Evolutionary conservation across 2,888 invertebrate genomes (phyloP).

Genomic region (Branchipolynoe longqiensis): DNA sequence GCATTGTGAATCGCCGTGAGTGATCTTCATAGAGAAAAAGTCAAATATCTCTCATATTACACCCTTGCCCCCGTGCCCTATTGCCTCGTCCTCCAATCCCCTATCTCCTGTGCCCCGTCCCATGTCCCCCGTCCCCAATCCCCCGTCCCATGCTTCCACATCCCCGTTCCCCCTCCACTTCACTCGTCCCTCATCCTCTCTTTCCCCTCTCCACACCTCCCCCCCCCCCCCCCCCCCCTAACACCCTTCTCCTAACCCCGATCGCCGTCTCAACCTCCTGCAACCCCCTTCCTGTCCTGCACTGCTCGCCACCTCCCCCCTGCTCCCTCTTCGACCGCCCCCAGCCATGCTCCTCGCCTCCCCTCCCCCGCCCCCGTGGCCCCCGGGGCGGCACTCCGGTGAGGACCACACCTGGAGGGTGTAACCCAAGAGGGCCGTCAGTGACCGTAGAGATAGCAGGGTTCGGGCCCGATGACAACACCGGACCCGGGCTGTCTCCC

Average conservation of each 20-base stretch:
- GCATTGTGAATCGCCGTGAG: no score
- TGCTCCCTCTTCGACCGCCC: no score
- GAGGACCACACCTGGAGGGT: slow-evolving; percentile 36
- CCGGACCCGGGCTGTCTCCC: slow-evolving; percentile 32
- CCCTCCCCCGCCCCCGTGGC: not conserved
- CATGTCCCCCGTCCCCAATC: no score
- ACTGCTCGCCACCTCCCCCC: not conserved
- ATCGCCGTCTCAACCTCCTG: no score
- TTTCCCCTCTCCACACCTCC: not conserved
- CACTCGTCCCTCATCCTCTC: not conserved
- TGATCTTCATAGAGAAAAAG: no score
- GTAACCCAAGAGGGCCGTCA: slow-evolving; percentile 16
- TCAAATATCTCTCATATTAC: no score
- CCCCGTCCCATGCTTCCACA: not conserved
- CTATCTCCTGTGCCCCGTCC: no score
- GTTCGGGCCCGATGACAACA: slow-evolving; percentile 21
- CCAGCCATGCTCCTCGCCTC: not conserved
- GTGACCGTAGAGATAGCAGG: slow-evolving; percentile 1
- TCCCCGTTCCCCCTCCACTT: not conserved
- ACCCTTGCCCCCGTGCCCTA: no score
- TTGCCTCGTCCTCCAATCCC: no score
- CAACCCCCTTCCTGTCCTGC: not conserved
- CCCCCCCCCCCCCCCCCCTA: not conserved
- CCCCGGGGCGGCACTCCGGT: not conserved
- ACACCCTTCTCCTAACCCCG: not conserved